These are phyloP conservation scores for Lagocephalus sceleratus DNA, from an alignment of 2,797 vertebrate genomes.

Conservation along the genomic window DNA sequence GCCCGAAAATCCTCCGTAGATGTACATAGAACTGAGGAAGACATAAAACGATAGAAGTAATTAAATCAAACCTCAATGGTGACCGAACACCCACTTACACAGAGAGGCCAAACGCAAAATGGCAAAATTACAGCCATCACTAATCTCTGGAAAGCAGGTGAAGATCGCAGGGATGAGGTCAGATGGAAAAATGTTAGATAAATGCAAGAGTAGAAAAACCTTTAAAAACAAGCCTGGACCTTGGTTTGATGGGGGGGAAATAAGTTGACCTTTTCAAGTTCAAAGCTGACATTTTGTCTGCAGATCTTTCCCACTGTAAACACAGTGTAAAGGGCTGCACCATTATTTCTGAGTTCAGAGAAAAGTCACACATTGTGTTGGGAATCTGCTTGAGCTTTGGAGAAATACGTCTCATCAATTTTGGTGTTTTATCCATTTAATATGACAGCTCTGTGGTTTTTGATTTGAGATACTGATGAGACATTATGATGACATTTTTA, in stretches of 20 bases:
- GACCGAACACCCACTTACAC: background rate
- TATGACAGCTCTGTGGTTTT: too few relatives aligned
- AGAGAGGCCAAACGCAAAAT: background rate
- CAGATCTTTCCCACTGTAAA: background rate
- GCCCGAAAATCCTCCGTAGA: slow-evolving; percentile 93
- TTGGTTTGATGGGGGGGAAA: background rate
- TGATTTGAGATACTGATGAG: too few relatives aligned
- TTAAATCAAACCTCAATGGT: background rate
- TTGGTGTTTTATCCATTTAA: too few relatives aligned
- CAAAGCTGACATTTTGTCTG: slow-evolving; percentile 51
- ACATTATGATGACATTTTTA: too few relatives aligned
- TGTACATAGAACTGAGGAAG: slow-evolving; percentile 84
- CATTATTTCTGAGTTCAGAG: slow-evolving; percentile 15
- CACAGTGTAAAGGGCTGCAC: slow-evolving; percentile 24
- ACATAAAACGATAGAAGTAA: background rate
- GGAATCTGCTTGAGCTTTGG: too few relatives aligned
- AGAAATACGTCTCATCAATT: too few relatives aligned
- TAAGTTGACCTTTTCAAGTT: slow-evolving; percentile 22
- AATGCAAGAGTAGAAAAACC: background rate
- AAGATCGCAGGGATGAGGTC: background rate
- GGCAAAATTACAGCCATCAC: background rate
- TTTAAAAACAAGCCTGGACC: slow-evolving; percentile 29
- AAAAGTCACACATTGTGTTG: background rate
- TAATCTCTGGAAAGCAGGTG: background rate
- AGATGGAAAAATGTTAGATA: background rate